A percentile compares a stretch with the other conserved stretches of the same genome.
Conservation (phyloP, 92 coral and sea anemone species). For the Palythoa caribaeorum region DNA sequence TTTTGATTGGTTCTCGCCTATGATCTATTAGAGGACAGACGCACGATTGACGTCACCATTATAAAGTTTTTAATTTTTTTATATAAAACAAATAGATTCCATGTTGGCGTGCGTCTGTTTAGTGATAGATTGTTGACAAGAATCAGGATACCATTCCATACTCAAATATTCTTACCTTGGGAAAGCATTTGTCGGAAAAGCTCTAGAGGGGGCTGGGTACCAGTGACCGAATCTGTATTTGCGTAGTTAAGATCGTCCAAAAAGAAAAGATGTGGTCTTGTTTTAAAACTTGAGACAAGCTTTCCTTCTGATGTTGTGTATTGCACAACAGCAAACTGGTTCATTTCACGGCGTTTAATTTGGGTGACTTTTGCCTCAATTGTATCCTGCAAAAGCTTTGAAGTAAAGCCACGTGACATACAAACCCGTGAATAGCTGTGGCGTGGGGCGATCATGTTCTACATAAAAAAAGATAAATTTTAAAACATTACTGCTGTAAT, state of each 20-base stretch:
- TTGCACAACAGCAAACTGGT: slow-evolving; percentile 57
- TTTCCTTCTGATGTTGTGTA: slow-evolving; percentile 36
- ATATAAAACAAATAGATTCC: too few species aligned
- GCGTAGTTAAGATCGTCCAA: slow-evolving; percentile 92
- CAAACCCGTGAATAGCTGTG: slow-evolving; percentile 82
- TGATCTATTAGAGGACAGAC: too few species aligned
- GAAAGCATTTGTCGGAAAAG: slow-evolving; percentile 87
- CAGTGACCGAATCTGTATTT: slow-evolving; percentile 69
- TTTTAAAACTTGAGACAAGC: slow-evolving; percentile 50
- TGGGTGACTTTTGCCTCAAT: slow-evolving; percentile 79
- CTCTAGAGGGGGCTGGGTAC: slow-evolving; percentile 88
- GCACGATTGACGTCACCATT: too few species aligned
- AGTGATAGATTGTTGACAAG: neutral
- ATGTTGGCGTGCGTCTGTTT: too few species aligned
- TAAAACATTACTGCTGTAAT: neutral
- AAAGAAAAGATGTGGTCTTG: slow-evolving; percentile 73
- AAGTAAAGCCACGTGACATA: slow-evolving; percentile 83
- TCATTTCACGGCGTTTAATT: slow-evolving; percentile 78
- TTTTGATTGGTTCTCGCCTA: too few species aligned
- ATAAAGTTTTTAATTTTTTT: too few species aligned
- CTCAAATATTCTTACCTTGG: slow-evolving; percentile 64
- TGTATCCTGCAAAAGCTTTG: slow-evolving; percentile 84
- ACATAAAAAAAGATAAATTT: neutral
- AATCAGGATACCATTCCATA: neutral
- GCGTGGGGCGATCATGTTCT: slow-evolving; percentile 93